A percentile compares a stretch with the other conserved stretches of the same genome.
Evolutionary conservation across 2,113 vertebrate genomes (phyloP).

Genomic region (Erythrocercus mccallii): DNA sequence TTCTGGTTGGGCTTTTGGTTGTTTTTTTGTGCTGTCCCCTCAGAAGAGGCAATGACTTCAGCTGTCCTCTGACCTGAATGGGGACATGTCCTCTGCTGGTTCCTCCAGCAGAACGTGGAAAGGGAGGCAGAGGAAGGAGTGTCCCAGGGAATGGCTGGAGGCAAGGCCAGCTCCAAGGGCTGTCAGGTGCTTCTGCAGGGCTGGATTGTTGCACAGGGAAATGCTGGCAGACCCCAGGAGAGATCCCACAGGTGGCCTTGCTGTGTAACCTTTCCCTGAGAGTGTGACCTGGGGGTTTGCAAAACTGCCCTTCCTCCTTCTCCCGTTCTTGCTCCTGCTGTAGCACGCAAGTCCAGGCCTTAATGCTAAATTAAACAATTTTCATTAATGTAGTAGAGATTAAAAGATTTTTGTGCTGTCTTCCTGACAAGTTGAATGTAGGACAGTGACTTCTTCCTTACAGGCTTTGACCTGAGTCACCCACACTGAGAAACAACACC

Average conservation of each 20-base stretch:
- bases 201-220: background rate
- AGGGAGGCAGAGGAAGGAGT: background rate
- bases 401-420: background rate
- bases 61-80: background rate
- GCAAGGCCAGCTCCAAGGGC: background rate
- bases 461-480: background rate
- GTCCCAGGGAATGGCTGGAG: background rate
- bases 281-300: background rate
- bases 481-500: background rate
- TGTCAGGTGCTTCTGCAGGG: background rate
- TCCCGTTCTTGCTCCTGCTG: background rate
- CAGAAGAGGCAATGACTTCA: background rate
- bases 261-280: background rate
- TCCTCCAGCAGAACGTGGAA: background rate
- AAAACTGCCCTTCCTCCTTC: background rate
- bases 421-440: background rate
- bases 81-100: background rate
- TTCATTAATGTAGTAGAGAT: background rate
- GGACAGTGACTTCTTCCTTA: background rate
- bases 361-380: background rate
- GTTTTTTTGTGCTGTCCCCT: background rate
- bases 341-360: background rate
- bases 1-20: background rate
- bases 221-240: background rate
- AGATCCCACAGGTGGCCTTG: accelerated